Base-by-base conservation (phyloP, 2,113 vertebrate species). In the Sinocyclocheilus anophthalmus region DNA sequence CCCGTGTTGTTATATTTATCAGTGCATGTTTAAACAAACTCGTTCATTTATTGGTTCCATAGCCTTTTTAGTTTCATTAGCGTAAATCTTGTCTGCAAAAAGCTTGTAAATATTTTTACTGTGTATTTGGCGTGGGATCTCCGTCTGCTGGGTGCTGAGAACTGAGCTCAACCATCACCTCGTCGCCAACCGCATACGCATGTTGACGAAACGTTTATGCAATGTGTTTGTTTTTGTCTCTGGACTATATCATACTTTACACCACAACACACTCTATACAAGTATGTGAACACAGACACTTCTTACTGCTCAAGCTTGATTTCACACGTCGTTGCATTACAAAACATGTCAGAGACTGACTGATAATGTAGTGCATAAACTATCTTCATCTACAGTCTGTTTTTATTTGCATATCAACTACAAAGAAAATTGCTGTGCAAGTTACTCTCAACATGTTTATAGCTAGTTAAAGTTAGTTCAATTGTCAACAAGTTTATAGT, bases 1-100 rank as follows among this genome's bases (percentile, higher is more conserved):
- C 76, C 30, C 9, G 10, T 33, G 14, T 78, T 80, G 59, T 80
- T 61, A 61, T 79, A 78, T 37, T 39, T 79, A 59, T 37, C 18
- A 39, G 76, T 39, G 11, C 26, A 37, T 61, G 55, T 59, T 59
- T 79, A 79, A 59, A 79, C 76, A 79, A 42, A 80, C 20, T 61
- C 13, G 5, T 48, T 61, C 20, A 61, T 80, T 42, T 42, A 80
- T 61, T 61, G 55, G 33, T 63, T 80, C 20, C 33, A 80, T 24
- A 3, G 10, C 22, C 11, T 39, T 61, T 61, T 63, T 61, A 30
- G 33, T 16, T 61, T 61, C 20, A 39, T 61, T 61, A 39, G 12
- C 22, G 3, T 79, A 79, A 61, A 61, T 61, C 20, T 42, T 61
- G 77, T 37, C 55, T 59, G 22, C 20, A 39, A n/a, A 79, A 59